Evolutionary conservation across 2,113 vertebrate genomes (phyloP).

Genomic region (Emydura subglobosa): DNA sequence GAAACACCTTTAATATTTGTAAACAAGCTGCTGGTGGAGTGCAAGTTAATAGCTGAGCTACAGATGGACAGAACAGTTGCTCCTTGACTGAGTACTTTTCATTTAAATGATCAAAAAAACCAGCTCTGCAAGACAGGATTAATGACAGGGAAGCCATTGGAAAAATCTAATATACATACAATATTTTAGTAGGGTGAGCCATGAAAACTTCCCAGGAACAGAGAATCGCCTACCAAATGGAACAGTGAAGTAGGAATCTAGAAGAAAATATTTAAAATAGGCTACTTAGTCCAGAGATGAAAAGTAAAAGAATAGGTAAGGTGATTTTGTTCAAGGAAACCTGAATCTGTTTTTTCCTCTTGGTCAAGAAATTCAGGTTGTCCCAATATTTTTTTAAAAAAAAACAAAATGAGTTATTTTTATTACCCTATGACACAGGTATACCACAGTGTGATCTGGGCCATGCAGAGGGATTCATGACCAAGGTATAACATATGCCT

Average conservation of each 20-base stretch:
- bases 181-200: not conserved
- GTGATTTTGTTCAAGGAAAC: not conserved
- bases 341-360: not conserved
- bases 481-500: not conserved
- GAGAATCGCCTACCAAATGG: not conserved
- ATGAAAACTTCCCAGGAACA: not conserved
- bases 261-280: not conserved
- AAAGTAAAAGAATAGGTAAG: not conserved
- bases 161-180: not conserved
- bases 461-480: not conserved
- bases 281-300: not conserved
- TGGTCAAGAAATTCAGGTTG: not conserved
- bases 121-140: not conserved
- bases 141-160: not conserved
- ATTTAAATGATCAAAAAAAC: not conserved
- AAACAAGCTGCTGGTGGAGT: not conserved
- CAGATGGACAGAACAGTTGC: not conserved
- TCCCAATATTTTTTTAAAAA: not conserved
- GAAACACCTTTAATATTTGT: not conserved
- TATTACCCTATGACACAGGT: not conserved
- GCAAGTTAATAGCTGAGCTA: not conserved
- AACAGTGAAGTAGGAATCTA: not conserved
- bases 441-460: not conserved
- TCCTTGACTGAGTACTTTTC: not conserved
- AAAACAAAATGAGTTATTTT: not conserved